Conservation (phyloP, 2,888 invertebrate genomes). For the Aporophyla nigra region DNA sequence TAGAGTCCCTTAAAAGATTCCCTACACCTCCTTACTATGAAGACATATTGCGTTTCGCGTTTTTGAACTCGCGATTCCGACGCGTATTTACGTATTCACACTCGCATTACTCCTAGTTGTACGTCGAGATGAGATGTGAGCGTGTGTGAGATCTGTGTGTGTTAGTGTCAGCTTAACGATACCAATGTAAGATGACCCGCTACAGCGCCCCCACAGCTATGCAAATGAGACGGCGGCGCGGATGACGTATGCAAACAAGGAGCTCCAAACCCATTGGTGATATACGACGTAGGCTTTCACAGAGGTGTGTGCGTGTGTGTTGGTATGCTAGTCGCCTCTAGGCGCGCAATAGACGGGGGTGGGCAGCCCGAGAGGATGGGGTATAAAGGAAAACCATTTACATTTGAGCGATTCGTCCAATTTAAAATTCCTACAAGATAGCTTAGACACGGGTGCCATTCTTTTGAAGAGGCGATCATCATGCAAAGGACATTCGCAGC, state of each 20-base stretch:
- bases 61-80: slow-evolving; percentile 90
- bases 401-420: slow-evolving; percentile 92
- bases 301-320: slow-evolving; percentile 87
- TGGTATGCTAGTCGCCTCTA: slow-evolving; percentile 90
- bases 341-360: slow-evolving; percentile 90
- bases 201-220: slow-evolving; percentile 75
- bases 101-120: slow-evolving; percentile 89
- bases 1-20: slow-evolving; percentile 86
- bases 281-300: slow-evolving; percentile 85
- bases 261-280: slow-evolving; percentile 84
- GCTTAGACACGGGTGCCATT: slow-evolving; percentile 91
- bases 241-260: slow-evolving; percentile 86
- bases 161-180: slow-evolving; percentile 85
- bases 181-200: slow-evolving; percentile 80
- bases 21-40: slow-evolving; percentile 86
- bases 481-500: slow-evolving; percentile 83
- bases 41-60: slow-evolving; percentile 91
- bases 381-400: slow-evolving; percentile 92
- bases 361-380: slow-evolving; percentile 90
- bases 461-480: slow-evolving; percentile 89
- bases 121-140: slow-evolving; percentile 87
- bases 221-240: slow-evolving; percentile 79
- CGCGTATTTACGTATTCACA: slow-evolving; percentile 90
- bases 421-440: slow-evolving; percentile 92
- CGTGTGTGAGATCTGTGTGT: slow-evolving; percentile 82